Evolutionary conservation across 92 coral and sea anemone species (phyloP), one percentile per base, ranked within the genome.

Genomic region (Ricordea florida): DNA sequence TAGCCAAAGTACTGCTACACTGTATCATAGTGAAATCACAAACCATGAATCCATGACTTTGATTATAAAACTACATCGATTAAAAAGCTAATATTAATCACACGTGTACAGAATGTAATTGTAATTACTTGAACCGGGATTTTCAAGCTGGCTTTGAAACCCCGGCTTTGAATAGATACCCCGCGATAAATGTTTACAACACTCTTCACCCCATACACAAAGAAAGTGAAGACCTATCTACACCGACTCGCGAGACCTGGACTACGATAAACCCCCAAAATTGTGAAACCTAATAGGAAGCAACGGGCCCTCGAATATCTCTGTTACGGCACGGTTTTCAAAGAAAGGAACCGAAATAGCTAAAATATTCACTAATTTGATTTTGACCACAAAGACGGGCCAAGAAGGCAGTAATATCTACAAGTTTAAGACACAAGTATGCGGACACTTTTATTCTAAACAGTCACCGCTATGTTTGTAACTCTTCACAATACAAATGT

Each of bases 181-280:
- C 61, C 61, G 38, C 61, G 43, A 36, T 62, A 25, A 69, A 62
- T 69, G 77, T 69, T 69, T 69, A 69, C 65, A 69, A 69, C 77
- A 52, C 62, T 69, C 41, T 27, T 43, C 48, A 52, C 13, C 17
- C 27, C 77, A 8, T 36, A 53, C 77, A 69, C 77, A 53, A 69
- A 69, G 77, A 69, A 69, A 69, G 37, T 53, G 36, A 52, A 52
- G 44, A 51, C 41, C 42, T 36, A 26, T 52, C 37, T 69, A 38
- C 38, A 42, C 64, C 77, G 64, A 52, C 36, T 53, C 17, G 41
- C 4, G 38, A 50, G 65, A 41, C 62, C 76, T 69, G n/a, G n/a
- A n/a, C n/a, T n/a, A n/a, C n/a, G n/a, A n/a, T n/a, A n/a, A n/a
- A n/a, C n/a, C n/a, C n/a, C n/a, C 69, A 53, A 69, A n/a, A n/a